These are phyloP conservation scores for Corythucha ciliata DNA, from an alignment of 2,888 invertebrate genomes.

Conservation along the genomic window DNA sequence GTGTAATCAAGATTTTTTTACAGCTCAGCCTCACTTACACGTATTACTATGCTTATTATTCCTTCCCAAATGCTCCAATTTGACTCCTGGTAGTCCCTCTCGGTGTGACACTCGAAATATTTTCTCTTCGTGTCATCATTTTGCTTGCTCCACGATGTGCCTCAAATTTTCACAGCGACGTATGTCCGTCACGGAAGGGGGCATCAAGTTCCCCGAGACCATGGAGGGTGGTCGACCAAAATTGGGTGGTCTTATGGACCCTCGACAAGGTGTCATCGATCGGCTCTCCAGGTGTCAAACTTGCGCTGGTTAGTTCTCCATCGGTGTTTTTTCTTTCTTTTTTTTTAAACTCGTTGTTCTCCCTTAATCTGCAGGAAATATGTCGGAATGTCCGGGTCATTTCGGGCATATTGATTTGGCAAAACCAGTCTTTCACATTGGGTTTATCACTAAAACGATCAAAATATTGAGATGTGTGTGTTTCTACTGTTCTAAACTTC, in stretches of 20 bases:
- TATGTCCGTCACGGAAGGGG: constrained; percentile 96
- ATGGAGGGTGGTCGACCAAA: constrained; percentile 98
- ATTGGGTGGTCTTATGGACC: constrained; percentile 97
- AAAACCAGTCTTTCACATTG: constrained; percentile 97
- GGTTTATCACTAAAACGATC: constrained; percentile 93
- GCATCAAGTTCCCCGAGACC: constrained; percentile 92
- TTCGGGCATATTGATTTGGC: constrained; percentile 98
- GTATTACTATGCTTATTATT: too few relatives aligned
- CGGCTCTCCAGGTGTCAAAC: constrained; percentile 87
- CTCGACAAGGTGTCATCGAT: constrained; percentile 95
- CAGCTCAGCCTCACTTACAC: too few relatives aligned
- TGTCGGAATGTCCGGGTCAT: constrained; percentile 98
- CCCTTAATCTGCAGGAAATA: constrained; percentile 54
- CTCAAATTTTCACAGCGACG: constrained; percentile 60
- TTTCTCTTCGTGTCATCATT: too few relatives aligned
- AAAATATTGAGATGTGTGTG: constrained; percentile 98
- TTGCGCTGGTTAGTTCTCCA: constrained; percentile 56
- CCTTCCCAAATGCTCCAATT: too few relatives aligned
- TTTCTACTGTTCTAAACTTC: constrained; percentile 94
- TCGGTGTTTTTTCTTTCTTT: not conserved
- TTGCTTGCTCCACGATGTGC: too few relatives aligned
- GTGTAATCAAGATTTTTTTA: too few relatives aligned
- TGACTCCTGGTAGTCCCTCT: too few relatives aligned
- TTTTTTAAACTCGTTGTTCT: constrained; percentile 10
- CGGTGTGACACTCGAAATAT: too few relatives aligned